Base-by-base conservation (phyloP, 2,113 vertebrate species). In the Diphyllodes magnificus region DNA sequence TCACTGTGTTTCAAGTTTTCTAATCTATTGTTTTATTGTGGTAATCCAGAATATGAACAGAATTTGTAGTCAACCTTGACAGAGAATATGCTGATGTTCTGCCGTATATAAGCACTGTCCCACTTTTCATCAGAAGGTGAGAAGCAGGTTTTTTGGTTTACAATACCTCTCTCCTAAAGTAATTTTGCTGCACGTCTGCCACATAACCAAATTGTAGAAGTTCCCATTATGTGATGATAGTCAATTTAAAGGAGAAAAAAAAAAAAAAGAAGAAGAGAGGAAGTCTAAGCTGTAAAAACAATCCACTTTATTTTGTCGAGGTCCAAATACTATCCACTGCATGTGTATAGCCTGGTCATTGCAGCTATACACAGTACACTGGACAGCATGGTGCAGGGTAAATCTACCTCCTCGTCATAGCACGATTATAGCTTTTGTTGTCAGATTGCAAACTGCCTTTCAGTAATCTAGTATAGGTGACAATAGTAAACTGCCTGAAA, bases 191-290 rank as follows among this genome's bases (percentile, higher is more conserved):
- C 6, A n/a, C 5, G 3, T 60, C 23, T 68, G 18, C 12, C 9
- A 30, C 0, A 0, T 25, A 68, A 42, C 5, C 25, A 72, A 72
- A 37, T 2, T 9, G 4, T 17, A 68, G 33, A 66, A 60, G 10
- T 54, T 83, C 49, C 17, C 2, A 33, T 68, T 4, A 13, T 9
- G n/a, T 33, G 25, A 35, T 39, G 23, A 25, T 15, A 70, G 9
- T 11, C 4, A 35, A 17, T 53, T 63, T 20, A 44, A 61, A 75
- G 11, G 28, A 57, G 8, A 0, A 5, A 23, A 42, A 31, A n/a
- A 31, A 42, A 31, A n/a, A 23, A 31, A 25, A 30, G 28, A 23
- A 15, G 0, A 33, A 42, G 2, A 15, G 1, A n/a, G 8, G 24
- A 71, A 80, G 3, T 5, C 6, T 30, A 39, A 80, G 2, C 1